Conservation (phyloP, 2,888 invertebrate genomes). For the Dryomyza anilis region DNA sequence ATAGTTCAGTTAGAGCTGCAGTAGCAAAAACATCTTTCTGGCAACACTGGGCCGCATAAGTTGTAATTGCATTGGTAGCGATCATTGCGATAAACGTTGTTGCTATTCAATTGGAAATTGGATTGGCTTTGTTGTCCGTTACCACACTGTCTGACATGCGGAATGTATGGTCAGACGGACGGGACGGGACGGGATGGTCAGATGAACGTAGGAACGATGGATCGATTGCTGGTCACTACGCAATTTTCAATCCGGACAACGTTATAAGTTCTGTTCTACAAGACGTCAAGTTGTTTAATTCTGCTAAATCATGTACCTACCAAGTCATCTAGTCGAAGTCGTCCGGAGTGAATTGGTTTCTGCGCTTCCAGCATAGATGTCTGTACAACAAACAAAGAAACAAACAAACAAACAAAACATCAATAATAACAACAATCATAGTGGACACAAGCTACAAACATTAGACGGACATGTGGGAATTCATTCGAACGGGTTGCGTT, state of each 20-base stretch:
- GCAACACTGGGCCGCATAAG: no score
- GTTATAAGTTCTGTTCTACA: slow-evolving; percentile 23
- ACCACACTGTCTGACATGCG: slow-evolving; percentile 11
- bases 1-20: no score
- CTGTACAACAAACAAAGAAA: no score
- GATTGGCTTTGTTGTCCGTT: slow-evolving; percentile 4
- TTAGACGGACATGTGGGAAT: slow-evolving; percentile 26
- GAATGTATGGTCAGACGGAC: not conserved
- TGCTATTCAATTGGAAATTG: not conserved
- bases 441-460: not conserved
- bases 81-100: slow-evolving; percentile 16
- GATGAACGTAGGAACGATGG: not conserved
- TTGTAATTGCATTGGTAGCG: slow-evolving; percentile 1
- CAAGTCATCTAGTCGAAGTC: not conserved
- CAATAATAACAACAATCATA: not conserved
- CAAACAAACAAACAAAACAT: not conserved
- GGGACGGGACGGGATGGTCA: not conserved
- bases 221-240: slow-evolving; percentile 2
- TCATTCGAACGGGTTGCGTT: not conserved
- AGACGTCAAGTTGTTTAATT: slow-evolving; percentile 22
- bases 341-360: slow-evolving; percentile 5
- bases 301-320: slow-evolving; percentile 24
- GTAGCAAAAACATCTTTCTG: no score
- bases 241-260: slow-evolving; percentile 10
- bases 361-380: not conserved